Base-by-base conservation (phyloP, 2,797 vertebrate species). In the Odontamblyopus lacepedii region DNA sequence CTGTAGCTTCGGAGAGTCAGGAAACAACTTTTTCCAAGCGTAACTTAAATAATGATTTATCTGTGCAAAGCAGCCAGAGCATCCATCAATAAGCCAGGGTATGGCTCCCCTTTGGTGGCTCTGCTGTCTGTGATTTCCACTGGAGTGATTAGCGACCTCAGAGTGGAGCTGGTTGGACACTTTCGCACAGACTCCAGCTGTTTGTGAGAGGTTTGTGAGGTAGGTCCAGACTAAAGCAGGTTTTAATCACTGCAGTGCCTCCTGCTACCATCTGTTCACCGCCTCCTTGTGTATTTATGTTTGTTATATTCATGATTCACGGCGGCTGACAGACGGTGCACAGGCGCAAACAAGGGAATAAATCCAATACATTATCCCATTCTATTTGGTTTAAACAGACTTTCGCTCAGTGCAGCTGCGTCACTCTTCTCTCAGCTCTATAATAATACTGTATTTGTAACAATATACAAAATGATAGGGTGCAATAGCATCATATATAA, bases 291-390 rank as follows among this genome's bases (percentile, higher is more conserved):
- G 65, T 55, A 32, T 67, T 66, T 50, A 66, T 66, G 64, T 51
- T 66, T 66, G 44, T 66, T 29, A 51, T 50, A 66, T 66, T 66
- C 64, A 66, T 66, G 64, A 66, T 50, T 66, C 64, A 66, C 64
- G 18, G 57, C 38, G 38, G 30, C 63, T 38, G 55, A 64, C 62
- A 56, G 67, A 69, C 26, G 57, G 64, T 6, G 44, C n/a, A 70
- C 35, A 61, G 35, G 62, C n/a, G 23, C 62, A 63, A 63, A 63
- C 62, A 44, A 41, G 35, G 41, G 38, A 64, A 66, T 50, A 66
- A 66, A 66, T 35, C n/a, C 18, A 38, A 35, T 63, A 11, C 18
- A 63, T 63, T 63, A 63, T 9, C 61, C 18, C 32, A 0, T 63
- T 18, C 32, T 35, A 6, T 63, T 63, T 38, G 18, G 61, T 13